Percentiles rank a stretch among this genome's conserved stretches.
phyloP scores from a whole-genome alignment of 2,113 vertebrate species.

The Polypterus bichir region DNA sequence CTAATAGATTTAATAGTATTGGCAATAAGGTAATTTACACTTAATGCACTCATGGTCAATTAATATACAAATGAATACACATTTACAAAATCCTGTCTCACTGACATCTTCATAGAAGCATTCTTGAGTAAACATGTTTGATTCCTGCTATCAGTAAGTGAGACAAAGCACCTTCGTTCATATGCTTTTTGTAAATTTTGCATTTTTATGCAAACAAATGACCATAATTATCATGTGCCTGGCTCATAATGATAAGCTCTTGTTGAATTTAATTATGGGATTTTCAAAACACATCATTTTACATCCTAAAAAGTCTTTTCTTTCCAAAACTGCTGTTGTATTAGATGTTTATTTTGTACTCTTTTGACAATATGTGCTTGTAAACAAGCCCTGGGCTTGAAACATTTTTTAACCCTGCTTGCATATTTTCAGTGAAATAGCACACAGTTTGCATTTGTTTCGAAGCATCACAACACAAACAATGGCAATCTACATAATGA shows the following conservation, averaged over 20 bases:
- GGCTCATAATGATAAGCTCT: constrained; percentile 18
- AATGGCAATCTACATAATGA: constrained; percentile 13
- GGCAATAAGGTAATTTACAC: too few species aligned
- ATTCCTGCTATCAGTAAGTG: constrained; percentile 7
- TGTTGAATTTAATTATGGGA: constrained; percentile 20
- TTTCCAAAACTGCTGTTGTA: constrained; percentile 1
- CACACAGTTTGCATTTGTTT: constrained; percentile 11
- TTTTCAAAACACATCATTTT: constrained; percentile 14
- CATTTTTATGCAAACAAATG: constrained; percentile 17
- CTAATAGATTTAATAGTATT: too few species aligned
- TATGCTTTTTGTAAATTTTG: constrained; percentile 7
- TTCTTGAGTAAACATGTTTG: constrained; percentile 1
- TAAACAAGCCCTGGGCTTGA: constrained; percentile 6
- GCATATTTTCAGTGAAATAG: constrained; percentile 8
- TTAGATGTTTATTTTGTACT: constrained; percentile 10
- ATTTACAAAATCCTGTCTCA: too few species aligned
- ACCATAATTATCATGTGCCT: constrained; percentile 19
- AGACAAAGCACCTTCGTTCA: constrained; percentile 14
- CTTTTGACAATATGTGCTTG: constrained; percentile 7
- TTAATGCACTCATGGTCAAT: too few species aligned
- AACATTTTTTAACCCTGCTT: constrained; percentile 9
- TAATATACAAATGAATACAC: too few species aligned
- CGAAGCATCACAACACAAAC: constrained; percentile 11
- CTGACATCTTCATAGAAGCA: too few species aligned
- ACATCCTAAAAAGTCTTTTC: constrained; percentile 5